Percentiles rank a stretch among this genome's conserved stretches.
Conservation (phyloP, 2,888 invertebrate species). For the Acanthococcus lagerstroemiae region DNA sequence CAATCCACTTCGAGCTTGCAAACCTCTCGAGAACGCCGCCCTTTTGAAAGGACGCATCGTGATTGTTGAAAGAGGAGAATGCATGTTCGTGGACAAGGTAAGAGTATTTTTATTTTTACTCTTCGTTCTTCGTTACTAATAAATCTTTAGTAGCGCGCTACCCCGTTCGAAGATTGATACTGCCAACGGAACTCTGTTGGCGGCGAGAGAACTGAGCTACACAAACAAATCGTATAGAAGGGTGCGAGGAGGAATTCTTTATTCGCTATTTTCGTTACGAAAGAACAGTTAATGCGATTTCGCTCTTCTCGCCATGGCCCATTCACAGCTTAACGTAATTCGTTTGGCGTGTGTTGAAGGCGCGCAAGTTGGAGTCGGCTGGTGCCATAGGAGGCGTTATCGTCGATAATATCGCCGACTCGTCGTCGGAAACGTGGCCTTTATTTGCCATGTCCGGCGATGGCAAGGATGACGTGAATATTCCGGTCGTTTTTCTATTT, state of each 20-base stretch:
- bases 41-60: constrained; percentile 62
- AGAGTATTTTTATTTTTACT: too few relatives aligned
- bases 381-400: constrained; percentile 71
- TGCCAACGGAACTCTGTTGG: too few relatives aligned
- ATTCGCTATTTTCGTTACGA: not conserved
- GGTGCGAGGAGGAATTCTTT: too few relatives aligned
- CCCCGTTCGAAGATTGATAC: too few relatives aligned
- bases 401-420: constrained; percentile 66
- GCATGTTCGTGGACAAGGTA: constrained; percentile 89
- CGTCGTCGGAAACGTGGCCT: constrained; percentile 62
- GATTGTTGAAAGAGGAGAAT: constrained; percentile 80
- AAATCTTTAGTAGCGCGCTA: too few relatives aligned
- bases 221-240: too few relatives aligned
- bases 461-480: constrained; percentile 68
- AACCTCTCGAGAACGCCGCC: constrained; percentile 48
- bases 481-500: constrained; percentile 87
- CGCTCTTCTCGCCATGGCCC: too few relatives aligned
- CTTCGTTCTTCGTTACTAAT: too few relatives aligned
- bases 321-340: too few relatives aligned
- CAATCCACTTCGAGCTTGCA: constrained; percentile 60
- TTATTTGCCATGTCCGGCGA: constrained; percentile 97
- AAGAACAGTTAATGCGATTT: not conserved
- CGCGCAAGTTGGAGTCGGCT: constrained; percentile 65
- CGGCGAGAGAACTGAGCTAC: too few relatives aligned
- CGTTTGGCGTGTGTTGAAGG: too few relatives aligned